Percentiles rank a stretch among this genome's conserved stretches.
These are phyloP conservation scores for Tetragnatha montana DNA, from an alignment of 2,888 invertebrate genomes.

Conservation along the genomic window DNA sequence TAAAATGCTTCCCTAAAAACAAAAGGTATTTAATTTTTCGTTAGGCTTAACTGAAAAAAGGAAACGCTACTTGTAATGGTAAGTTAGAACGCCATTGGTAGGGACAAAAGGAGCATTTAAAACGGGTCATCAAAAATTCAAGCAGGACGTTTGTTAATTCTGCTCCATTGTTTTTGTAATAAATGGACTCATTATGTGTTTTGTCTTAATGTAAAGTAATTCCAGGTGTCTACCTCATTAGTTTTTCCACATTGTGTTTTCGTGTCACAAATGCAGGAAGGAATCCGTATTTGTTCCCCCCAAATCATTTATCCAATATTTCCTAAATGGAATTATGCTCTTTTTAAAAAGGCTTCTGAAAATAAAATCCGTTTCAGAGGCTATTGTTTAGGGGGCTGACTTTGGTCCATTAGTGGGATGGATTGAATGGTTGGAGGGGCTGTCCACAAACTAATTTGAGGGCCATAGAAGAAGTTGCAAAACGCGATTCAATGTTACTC, in stretches of 20 bases:
- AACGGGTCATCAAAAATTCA: conserved; percentile 69
- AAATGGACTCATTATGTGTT: conserved; percentile 61
- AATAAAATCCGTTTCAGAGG: conserved; percentile 55
- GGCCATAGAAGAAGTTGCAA: too few species aligned
- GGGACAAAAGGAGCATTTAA: conserved; percentile 64
- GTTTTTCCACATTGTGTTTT: conserved; percentile 61
- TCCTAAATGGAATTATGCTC: conserved; percentile 56
- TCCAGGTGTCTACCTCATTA: conserved; percentile 48
- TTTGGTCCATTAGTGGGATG: conserved; percentile 50
- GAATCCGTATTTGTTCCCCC: conserved; percentile 51
- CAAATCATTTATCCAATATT: conserved; percentile 69
- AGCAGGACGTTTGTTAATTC: conserved; percentile 63
- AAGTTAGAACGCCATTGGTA: conserved; percentile 39
- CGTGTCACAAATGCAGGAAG: conserved; percentile 53
- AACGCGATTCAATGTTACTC: too few species aligned
- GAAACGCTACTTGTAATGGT: conserved; percentile 62
- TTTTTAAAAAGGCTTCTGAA: conserved; percentile 65
- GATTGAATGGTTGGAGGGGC: conserved; percentile 9
- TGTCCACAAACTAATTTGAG: conserved; percentile 30
- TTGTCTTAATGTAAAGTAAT: conserved; percentile 56
- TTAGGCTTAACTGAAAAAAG: conserved; percentile 28
- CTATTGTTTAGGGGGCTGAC: conserved; percentile 41
- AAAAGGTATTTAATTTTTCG: conserved; percentile 68
- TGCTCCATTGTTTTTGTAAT: conserved; percentile 63
- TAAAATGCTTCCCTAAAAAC: conserved; percentile 61